Evolutionary conservation across 2,888 invertebrate species (phyloP).

Genomic region (Argyresthia albistria): DNA sequence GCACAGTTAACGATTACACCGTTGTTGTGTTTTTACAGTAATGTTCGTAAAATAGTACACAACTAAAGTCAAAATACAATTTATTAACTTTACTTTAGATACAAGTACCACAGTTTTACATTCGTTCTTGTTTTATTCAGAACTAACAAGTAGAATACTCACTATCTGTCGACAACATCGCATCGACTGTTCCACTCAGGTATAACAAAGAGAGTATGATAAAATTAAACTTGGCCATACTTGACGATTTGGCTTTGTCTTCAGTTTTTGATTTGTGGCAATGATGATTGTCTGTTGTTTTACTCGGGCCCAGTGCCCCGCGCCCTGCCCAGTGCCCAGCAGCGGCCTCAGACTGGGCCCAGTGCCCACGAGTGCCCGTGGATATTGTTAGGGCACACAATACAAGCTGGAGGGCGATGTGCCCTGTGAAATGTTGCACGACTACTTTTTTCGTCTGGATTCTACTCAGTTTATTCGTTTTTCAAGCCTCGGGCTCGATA

Average conservation of each 20-base stretch:
- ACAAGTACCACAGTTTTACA: too few relatives aligned
- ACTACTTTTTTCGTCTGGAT: conserved; percentile 73
- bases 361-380: conserved; percentile 26
- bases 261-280: conserved; percentile 59
- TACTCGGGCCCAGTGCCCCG: conserved; percentile 21
- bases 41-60: too few relatives aligned
- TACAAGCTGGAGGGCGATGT: conserved; percentile 66
- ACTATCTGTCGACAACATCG: not conserved
- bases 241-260: conserved; percentile 53
- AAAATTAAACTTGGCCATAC: conserved; percentile 54
- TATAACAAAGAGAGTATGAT: conserved; percentile 10
- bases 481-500: conserved; percentile 67
- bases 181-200: not conserved
- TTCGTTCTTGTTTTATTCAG: too few relatives aligned
- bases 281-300: conserved; percentile 51
- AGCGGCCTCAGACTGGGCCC: not conserved
- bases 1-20: too few relatives aligned
- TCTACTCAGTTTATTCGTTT: conserved; percentile 67
- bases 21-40: too few relatives aligned
- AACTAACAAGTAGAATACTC: not conserved
- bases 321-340: not conserved
- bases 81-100: too few relatives aligned
- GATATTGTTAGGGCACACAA: conserved; percentile 69
- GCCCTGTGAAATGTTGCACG: conserved; percentile 71
- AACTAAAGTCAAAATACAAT: too few relatives aligned